phyloP scores from a whole-genome alignment of 2,797 vertebrate species.

The Parambassis ranga region DNA sequence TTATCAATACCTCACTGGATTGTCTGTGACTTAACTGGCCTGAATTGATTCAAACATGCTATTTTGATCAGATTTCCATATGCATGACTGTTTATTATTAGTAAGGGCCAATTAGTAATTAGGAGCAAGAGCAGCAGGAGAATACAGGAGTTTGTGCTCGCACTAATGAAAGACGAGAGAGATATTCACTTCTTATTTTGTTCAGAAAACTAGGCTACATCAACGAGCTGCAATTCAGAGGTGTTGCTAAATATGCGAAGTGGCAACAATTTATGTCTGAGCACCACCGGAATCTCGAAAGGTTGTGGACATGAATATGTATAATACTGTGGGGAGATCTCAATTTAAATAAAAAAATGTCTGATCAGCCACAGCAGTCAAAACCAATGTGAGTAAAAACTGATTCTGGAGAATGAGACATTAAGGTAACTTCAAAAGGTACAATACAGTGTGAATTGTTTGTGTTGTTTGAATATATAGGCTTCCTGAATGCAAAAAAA shows the following conservation, averaged over 20 bases:
- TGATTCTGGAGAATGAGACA: not conserved
- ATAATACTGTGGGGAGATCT: constrained; percentile 1
- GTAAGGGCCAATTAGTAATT: constrained; percentile 60
- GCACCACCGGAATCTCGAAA: constrained; percentile 9
- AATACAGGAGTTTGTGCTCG: not conserved
- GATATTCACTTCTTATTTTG: constrained; percentile 32
- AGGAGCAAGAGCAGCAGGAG: constrained; percentile 45
- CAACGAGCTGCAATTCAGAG: constrained; percentile 28
- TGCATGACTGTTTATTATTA: constrained; percentile 65
- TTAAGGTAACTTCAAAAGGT: not conserved
- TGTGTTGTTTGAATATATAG: not conserved
- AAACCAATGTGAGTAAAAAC: not conserved
- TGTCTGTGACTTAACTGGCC: constrained; percentile 19
- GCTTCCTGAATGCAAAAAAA: not conserved
- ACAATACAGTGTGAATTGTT: not conserved
- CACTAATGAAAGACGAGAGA: constrained; percentile 46
- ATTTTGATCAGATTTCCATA: constrained; percentile 60
- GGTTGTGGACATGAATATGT: constrained; percentile 30
- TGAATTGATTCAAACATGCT: constrained; percentile 37
- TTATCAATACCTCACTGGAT: constrained; percentile 19
- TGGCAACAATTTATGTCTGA: constrained; percentile 34
- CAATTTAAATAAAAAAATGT: not conserved
- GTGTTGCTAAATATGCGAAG: constrained; percentile 39
- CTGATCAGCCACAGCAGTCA: not conserved
- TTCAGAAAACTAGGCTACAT: constrained; percentile 49